These are phyloP conservation scores for Lycodopsis pacificus DNA, from an alignment of 2,797 vertebrate species.

Conservation along the genomic window DNA sequence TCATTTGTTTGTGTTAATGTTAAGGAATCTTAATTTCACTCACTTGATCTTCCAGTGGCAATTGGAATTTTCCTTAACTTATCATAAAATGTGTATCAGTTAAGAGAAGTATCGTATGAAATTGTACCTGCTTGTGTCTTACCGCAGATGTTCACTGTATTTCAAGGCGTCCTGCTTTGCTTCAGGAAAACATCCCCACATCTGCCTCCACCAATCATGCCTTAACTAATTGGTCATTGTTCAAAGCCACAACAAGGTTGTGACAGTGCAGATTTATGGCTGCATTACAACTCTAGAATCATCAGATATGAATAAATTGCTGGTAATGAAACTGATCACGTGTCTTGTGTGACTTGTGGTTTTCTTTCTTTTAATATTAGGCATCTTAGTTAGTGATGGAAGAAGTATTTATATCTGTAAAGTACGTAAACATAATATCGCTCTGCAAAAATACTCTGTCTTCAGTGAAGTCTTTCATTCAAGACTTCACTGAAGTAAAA, in stretches of 20 bases:
- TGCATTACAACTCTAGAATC: neutral
- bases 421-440: neutral
- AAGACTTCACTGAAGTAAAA: neutral
- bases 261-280: conserved; percentile 17
- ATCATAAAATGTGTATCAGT: neutral
- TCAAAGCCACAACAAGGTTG: conserved; percentile 25
- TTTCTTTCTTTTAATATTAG: neutral
- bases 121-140: conserved; percentile 15
- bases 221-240: conserved; percentile 50
- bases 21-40: conserved; percentile 4
- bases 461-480: no score
- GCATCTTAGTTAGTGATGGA: neutral
- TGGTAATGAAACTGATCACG: conserved; percentile 2
- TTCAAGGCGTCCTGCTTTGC: conserved; percentile 10
- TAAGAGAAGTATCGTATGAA: neutral
- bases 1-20: conserved; percentile 22
- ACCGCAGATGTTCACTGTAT: conserved; percentile 6
- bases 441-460: neutral
- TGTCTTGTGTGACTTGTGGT: conserved; percentile 5
- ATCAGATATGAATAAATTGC: conserved; percentile 37
- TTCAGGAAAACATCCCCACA: conserved; percentile 9
- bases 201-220: conserved; percentile 51
- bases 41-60: neutral
- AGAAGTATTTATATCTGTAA: neutral
- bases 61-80: neutral